phyloP scores from a whole-genome alignment of 2,113 vertebrate species.

The Labeo catla region DNA sequence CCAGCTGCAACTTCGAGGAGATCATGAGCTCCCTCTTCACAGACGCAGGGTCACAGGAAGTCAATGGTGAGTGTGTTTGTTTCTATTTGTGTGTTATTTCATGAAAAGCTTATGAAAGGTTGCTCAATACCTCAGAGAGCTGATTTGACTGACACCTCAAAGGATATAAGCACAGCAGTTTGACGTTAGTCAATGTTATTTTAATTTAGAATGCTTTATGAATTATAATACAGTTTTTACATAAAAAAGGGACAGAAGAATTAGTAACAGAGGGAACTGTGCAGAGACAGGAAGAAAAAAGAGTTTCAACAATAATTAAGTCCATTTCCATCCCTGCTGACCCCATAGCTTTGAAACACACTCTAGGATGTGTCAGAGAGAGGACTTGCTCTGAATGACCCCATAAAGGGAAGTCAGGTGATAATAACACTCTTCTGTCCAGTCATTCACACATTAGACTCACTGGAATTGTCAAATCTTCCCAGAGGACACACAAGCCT shows the following conservation, averaged over 20 bases:
- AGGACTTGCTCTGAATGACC: constrained; percentile 32
- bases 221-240: constrained; percentile 34
- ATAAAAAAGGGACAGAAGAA: constrained; percentile 33
- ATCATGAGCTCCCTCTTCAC: constrained; percentile 97
- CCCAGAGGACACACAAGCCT: constrained; percentile 38
- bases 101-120: constrained; percentile 46
- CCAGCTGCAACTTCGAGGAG: constrained; percentile 87
- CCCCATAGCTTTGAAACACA: constrained; percentile 23
- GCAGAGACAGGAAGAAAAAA: constrained; percentile 2
- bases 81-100: constrained; percentile 27
- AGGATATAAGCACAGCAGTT: constrained; percentile 16
- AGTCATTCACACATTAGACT: constrained; percentile 51
- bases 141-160: constrained; percentile 48
- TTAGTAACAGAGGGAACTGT: constrained; percentile 36
- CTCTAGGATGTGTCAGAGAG: constrained; percentile 41
- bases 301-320: constrained; percentile 62
- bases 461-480: constrained; percentile 45
- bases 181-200: constrained; percentile 22
- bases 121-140: constrained; percentile 30
- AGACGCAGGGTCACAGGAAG: constrained; percentile 87
- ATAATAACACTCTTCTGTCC: constrained; percentile 47
- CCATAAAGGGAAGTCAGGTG: constrained; percentile 41
- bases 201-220: constrained; percentile 28
- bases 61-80: constrained; percentile 81
- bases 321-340: constrained; percentile 12